Evolutionary conservation across 1,140 invertebrate species (phyloP), one percentile per base, ranked within the genome.

Genomic region (Drosophila suzukii): DNA sequence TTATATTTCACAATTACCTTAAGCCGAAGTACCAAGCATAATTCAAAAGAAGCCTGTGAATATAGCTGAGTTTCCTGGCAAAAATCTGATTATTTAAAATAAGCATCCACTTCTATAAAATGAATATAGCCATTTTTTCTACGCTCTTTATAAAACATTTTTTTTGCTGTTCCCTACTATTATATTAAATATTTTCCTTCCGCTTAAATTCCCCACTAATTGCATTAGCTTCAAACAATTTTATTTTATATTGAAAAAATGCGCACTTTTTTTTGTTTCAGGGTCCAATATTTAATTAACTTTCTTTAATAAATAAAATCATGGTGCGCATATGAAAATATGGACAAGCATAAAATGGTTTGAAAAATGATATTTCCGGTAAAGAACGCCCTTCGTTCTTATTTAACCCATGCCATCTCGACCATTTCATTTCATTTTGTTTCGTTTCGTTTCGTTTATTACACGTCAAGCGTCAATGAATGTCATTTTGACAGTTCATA

Each of bases 401-500:
- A 13, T 13, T 32, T 27, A 53, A 17, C 32, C 27, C 43, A 15
- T 15, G 20, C 54, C 17, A 12, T 56, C 55, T 46, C 58, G 24
- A 67, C 44, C 60, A 44, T 71, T 75, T 36, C 63, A 44, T 72
- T 71, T n/a, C 72, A 15, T 68, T 74, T 38, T 63, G 12, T 79
- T 75, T 65, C 66, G 53, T 82, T 67, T 61, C 67, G 54, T 81
- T 82, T 63, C 79, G 75, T 78, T 83, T 83, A 83, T 83, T 78
- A 83, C 80, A 83, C 82, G 80, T 83, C 80, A 83, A 60, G 72
- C 81, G 81, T 83, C 81, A 83, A 83, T 83, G 81, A 83, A 83
- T 83, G 81, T 83, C 81, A 83, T 65, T 83, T 83, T 83, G 81
- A 83, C 81, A 83, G 81, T 83, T 83, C 81, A 83, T 83, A 83